These are phyloP conservation scores for Aphidius colemani DNA, from an alignment of 2,888 invertebrate genomes.

Conservation along the genomic window DNA sequence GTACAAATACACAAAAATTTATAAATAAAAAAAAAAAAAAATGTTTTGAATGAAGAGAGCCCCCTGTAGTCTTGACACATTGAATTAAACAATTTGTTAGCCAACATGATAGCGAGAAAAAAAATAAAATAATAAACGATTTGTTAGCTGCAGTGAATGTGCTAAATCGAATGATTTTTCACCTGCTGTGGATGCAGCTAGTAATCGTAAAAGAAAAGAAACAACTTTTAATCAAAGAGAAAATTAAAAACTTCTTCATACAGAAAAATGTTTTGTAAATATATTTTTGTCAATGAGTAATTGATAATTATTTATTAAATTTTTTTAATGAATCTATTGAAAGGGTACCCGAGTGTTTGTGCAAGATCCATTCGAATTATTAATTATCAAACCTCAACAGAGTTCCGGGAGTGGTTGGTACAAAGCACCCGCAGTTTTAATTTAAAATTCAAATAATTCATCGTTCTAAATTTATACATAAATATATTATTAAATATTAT, in stretches of 20 bases:
- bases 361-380: constrained; percentile 17
- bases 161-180: constrained; percentile 40
- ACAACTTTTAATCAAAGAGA: neutral
- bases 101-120: neutral
- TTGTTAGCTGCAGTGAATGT: constrained; percentile 26
- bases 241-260: neutral
- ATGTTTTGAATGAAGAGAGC: neutral
- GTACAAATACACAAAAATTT: no score
- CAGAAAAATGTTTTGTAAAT: constrained; percentile 13
- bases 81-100: constrained; percentile 11
- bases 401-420: constrained; percentile 28
- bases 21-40: neutral
- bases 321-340: no score
- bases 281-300: constrained; percentile 19
- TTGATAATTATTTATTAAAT: constrained; percentile 26
- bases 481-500: no score
- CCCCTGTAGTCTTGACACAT: neutral
- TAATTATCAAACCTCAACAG: constrained; percentile 15
- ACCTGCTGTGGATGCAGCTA: constrained; percentile 35
- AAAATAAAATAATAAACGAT: constrained; percentile 14
- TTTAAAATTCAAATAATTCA: constrained; percentile 28
- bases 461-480: neutral
- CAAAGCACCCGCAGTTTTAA: constrained; percentile 31
- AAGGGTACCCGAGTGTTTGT: neutral
- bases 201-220: constrained; percentile 33